Percentiles rank a stretch among this genome's conserved stretches.
Conservation (phyloP, 92 coral and sea anemone genomes). For the Porites rus region DNA sequence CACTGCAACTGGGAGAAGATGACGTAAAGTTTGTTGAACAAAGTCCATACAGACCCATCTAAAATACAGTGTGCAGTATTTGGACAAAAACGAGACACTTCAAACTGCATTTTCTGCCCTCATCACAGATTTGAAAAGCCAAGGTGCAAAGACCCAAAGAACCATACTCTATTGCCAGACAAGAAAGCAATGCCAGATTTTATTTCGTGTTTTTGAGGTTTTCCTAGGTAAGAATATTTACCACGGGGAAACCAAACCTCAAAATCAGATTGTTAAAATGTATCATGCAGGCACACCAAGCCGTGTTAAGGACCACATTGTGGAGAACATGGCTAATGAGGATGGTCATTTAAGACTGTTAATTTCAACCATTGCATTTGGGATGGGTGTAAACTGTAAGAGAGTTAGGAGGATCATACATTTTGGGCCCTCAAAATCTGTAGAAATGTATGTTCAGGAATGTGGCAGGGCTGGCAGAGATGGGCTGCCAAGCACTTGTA, state of each 20-base stretch:
- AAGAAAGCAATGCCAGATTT: conserved; percentile 76
- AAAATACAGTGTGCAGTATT: conserved; percentile 48
- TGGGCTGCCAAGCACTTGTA: conserved; percentile 39
- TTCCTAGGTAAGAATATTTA: conserved; percentile 58
- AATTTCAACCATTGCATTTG: conserved; percentile 50
- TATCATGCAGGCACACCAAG: conserved; percentile 83
- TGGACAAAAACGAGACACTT: conserved; percentile 74
- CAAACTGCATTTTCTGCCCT: conserved; percentile 60
- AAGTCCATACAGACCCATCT: conserved; percentile 71
- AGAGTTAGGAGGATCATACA: conserved; percentile 35
- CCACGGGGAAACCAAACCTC: conserved; percentile 48
- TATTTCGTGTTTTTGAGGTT: conserved; percentile 70
- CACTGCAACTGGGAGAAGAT: conserved; percentile 44
- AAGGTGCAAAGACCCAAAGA: conserved; percentile 60
- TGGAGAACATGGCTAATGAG: conserved; percentile 58
- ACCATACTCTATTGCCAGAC: conserved; percentile 86
- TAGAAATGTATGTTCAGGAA: conserved; percentile 25
- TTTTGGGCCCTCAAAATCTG: conserved; percentile 49
- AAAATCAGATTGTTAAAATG: conserved; percentile 75
- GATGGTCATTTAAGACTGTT: conserved; percentile 72
- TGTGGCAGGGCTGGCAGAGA: conserved; percentile 23
- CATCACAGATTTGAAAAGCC: conserved; percentile 54
- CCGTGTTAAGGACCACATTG: conserved; percentile 65
- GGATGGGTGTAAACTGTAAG: background rate
- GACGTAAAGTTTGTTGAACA: conserved; percentile 66